A percentile compares a stretch with the other conserved stretches of the same genome.
phyloP scores from a whole-genome alignment of 2,888 invertebrate genomes.

The Sinohyriopsis cumingii region DNA sequence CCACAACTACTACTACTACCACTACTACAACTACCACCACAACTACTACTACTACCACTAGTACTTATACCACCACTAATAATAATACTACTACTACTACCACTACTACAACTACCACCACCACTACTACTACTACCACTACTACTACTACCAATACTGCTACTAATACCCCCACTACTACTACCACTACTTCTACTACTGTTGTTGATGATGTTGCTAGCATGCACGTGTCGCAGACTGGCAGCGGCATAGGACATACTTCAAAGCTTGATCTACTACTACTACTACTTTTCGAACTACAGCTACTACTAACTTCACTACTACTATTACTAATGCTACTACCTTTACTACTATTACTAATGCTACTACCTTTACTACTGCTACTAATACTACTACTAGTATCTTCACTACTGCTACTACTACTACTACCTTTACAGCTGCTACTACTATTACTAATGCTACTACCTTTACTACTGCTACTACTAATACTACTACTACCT shows the following conservation, averaged over 20 bases:
- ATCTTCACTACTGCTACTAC: conserved; percentile 1
- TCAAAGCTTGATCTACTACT: background rate
- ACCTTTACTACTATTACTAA: background rate
- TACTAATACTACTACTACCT: background rate
- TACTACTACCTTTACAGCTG: background rate
- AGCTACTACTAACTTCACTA: background rate
- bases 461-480: background rate
- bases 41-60: background rate
- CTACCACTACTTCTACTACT: background rate
- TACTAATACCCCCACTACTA: background rate
- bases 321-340: background rate
- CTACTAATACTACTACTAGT: background rate
- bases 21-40: background rate
- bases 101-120: background rate
- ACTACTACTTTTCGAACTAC: background rate
- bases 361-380: background rate
- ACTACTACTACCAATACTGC: background rate
- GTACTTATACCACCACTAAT: too few relatives aligned
- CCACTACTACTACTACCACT: background rate
- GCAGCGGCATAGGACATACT: background rate
- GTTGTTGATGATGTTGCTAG: background rate
- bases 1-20: background rate
- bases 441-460: background rate
- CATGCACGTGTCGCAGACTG: too few relatives aligned
- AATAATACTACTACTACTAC: background rate